These are phyloP conservation scores for Drosophila paucipuncta DNA, from an alignment of 2,888 invertebrate species.

Conservation along the genomic window DNA sequence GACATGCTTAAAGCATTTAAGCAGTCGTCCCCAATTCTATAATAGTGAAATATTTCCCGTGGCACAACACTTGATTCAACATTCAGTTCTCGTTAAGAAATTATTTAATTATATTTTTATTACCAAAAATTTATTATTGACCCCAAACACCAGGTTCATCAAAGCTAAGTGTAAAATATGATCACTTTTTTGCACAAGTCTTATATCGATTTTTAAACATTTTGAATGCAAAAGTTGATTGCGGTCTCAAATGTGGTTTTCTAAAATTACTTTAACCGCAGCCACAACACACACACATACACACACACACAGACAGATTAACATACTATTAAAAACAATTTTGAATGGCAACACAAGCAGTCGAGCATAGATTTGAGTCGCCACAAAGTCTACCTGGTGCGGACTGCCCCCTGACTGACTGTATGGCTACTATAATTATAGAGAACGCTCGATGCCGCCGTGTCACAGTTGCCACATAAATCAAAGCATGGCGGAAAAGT, in stretches of 20 bases:
- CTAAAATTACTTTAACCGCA: conserved; percentile 24
- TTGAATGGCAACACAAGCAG: conserved; percentile 18
- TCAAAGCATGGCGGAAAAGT: conserved; percentile 76
- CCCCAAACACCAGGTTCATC: neutral
- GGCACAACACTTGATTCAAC: neutral
- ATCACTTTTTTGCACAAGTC: neutral
- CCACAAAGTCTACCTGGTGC: conserved; percentile 52
- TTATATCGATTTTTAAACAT: conserved; percentile 10
- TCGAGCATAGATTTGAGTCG: conserved; percentile 39
- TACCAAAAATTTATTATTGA: neutral
- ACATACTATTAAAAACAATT: conserved; percentile 7
- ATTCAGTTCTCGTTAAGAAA: neutral
- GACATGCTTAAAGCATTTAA: too few relatives aligned
- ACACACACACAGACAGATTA: conserved; percentile 7
- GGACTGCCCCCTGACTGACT: conserved; percentile 31
- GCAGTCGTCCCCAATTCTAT: neutral
- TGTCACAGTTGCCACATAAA: conserved; percentile 82
- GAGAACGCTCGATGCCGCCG: conserved; percentile 72
- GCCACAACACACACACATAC: conserved; percentile 3
- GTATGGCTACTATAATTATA: conserved; percentile 67
- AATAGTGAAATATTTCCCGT: neutral
- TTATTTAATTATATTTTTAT: neutral
- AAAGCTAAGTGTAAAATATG: neutral
- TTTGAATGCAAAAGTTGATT: conserved; percentile 20
- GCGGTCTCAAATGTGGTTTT: conserved; percentile 33